These are phyloP conservation scores for Microplitis demolitor DNA, from an alignment of 1,140 invertebrate genomes.

Conservation along the genomic window DNA sequence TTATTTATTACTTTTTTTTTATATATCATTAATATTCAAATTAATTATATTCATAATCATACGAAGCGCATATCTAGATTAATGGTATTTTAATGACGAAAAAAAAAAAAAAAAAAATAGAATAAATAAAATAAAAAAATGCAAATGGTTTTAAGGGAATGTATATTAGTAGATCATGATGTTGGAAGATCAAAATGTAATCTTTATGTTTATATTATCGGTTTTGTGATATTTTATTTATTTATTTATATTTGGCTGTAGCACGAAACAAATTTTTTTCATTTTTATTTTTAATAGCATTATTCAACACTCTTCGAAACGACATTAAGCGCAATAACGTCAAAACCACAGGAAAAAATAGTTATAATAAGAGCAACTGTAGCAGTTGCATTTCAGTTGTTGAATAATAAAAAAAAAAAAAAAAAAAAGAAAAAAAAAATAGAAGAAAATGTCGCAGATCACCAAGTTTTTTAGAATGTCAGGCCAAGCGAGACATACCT, in stretches of 20 bases:
- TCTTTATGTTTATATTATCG: too few species aligned
- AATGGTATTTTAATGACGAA: too few species aligned
- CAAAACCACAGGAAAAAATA: constrained; percentile 39
- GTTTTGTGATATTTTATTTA: not conserved
- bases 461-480: not conserved
- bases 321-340: constrained; percentile 19
- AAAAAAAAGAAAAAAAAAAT: constrained; percentile 19
- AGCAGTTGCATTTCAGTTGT: not conserved
- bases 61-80: too few species aligned
- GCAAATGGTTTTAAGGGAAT: too few species aligned
- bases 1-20: not conserved
- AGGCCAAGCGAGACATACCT: not conserved
- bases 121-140: too few species aligned
- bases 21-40: too few species aligned
- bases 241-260: constrained; percentile 9
- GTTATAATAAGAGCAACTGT: not conserved
- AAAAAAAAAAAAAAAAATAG: too few species aligned
- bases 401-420: constrained; percentile 13
- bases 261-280: constrained; percentile 33
- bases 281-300: constrained; percentile 6
- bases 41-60: too few species aligned
- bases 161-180: too few species aligned
- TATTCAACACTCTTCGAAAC: constrained; percentile 32
- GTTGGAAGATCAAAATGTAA: too few species aligned
- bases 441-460: not conserved